Evolutionary conservation across 2,113 vertebrate genomes (phyloP).

Genomic region (Columba janthina): DNA sequence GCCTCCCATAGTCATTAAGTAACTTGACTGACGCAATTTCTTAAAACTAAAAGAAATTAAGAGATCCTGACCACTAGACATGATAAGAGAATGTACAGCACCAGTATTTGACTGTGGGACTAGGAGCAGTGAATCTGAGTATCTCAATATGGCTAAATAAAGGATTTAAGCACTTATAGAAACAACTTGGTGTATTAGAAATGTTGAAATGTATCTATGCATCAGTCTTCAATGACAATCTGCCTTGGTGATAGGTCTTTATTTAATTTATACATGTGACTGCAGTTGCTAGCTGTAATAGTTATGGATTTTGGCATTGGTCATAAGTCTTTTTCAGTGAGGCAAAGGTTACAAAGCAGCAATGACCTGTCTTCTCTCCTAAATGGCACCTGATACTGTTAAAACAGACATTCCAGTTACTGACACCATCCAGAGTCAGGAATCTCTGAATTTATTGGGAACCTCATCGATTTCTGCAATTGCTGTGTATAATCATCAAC

Average conservation of each 20-base stretch:
- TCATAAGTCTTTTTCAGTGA: not conserved
- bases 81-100: not conserved
- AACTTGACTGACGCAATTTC: not conserved
- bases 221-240: not conserved
- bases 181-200: not conserved
- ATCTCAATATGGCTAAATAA: not conserved
- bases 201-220: not conserved
- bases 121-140: not conserved
- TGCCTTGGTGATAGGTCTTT: not conserved
- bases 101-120: not conserved
- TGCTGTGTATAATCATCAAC: not conserved
- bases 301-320: not conserved
- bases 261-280: not conserved
- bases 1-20: not conserved
- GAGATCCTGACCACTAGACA: not conserved
- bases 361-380: not conserved
- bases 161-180: not conserved
- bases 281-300: not conserved
- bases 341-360: not conserved
- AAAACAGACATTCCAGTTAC: not conserved
- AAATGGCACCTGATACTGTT: not conserved
- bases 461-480: not conserved
- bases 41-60: not conserved
- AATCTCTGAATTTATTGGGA: not conserved
- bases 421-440: not conserved